Evolutionary conservation across 2,797 vertebrate genomes (phyloP).

Genomic region (Poeciliopsis infans): DNA sequence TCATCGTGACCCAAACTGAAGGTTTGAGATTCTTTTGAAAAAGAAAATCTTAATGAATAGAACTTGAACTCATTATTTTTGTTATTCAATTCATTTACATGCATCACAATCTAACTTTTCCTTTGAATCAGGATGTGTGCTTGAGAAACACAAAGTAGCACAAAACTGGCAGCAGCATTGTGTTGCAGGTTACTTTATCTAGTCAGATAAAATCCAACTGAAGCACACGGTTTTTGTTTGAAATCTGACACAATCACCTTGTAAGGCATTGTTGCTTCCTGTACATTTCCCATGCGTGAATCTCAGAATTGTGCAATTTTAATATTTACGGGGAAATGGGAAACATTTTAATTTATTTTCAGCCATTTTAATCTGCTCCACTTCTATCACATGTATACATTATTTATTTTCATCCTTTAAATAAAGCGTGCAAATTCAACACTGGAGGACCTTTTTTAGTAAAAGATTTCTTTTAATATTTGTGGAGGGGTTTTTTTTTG

Average conservation of each 20-base stretch:
- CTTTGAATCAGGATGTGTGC: background rate
- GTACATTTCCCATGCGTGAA: no score
- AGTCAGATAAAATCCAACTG: background rate
- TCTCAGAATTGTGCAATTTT: no score
- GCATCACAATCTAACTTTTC: background rate
- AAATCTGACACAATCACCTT: background rate
- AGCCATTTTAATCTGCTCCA: background rate
- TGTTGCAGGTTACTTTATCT: background rate
- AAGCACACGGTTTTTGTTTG: background rate
- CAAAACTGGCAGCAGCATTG: background rate
- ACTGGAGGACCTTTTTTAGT: conserved; percentile 69
- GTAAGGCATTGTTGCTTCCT: background rate
- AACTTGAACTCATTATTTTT: background rate
- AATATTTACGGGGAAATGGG: no score
- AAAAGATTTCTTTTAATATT: conserved; percentile 68
- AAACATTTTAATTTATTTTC: background rate
- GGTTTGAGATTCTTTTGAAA: background rate
- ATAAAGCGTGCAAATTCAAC: conserved; percentile 28
- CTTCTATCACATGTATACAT: background rate
- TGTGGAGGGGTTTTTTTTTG: background rate
- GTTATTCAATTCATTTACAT: background rate
- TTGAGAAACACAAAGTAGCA: background rate
- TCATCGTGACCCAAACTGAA: background rate
- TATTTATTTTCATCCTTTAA: background rate
- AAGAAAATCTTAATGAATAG: background rate